A percentile compares a stretch with the other conserved stretches of the same genome.
These are phyloP conservation scores for Falco punctatus DNA, from an alignment of 2,113 vertebrate species.

Conservation along the genomic window DNA sequence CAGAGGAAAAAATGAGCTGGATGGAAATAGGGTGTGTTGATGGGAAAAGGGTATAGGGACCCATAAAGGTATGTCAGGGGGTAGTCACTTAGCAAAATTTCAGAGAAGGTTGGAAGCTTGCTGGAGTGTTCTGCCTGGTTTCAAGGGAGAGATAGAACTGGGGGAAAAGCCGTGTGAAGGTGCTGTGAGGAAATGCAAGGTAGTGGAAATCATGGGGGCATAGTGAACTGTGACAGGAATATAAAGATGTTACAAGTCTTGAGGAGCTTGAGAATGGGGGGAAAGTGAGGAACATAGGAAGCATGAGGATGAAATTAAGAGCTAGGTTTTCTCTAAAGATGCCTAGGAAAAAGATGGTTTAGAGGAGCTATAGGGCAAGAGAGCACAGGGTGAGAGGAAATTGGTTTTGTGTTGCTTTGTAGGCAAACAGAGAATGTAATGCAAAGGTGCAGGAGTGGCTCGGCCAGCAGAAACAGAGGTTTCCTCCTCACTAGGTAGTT, in stretches of 20 bases:
- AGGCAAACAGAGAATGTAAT: background rate
- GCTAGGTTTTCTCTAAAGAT: background rate
- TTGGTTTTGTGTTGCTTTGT: background rate
- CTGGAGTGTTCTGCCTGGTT: background rate
- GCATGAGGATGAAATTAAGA: background rate
- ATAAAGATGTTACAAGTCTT: background rate
- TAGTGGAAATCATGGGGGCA: background rate
- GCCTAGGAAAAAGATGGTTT: background rate
- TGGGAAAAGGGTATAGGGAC: background rate
- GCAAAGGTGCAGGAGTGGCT: background rate
- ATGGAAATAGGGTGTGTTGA: background rate
- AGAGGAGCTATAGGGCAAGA: background rate
- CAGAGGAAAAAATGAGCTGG: background rate
- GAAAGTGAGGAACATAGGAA: background rate
- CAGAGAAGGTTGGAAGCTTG: background rate
- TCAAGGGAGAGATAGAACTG: background rate
- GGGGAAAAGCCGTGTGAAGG: background rate
- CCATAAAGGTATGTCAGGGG: background rate
- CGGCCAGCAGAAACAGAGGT: background rate
- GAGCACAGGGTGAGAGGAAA: background rate
- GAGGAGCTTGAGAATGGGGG: background rate
- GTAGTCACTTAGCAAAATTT: background rate
- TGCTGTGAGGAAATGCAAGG: background rate
- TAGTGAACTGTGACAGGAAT: background rate
- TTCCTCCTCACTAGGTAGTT: background rate